Percentiles rank a stretch among this genome's conserved stretches.
These are phyloP conservation scores for Drosophila oshimai DNA, from an alignment of 1,140 invertebrate genomes.

Conservation along the genomic window DNA sequence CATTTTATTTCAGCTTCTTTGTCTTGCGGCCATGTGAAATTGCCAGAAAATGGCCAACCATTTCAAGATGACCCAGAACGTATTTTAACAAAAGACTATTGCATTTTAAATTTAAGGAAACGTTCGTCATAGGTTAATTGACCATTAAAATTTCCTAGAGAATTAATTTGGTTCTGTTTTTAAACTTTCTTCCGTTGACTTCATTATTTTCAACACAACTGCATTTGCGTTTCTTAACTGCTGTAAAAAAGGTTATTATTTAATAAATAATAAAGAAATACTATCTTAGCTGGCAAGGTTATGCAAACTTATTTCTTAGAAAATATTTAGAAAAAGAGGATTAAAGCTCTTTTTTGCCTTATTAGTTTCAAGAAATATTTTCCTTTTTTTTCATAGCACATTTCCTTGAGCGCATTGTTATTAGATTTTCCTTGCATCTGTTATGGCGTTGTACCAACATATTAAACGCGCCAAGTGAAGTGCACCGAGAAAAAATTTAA, in stretches of 20 bases:
- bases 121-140: too few relatives aligned
- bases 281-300: background rate
- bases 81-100: background rate
- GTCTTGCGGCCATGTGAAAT: conserved; percentile 42
- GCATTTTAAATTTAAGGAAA: background rate
- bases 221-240: too few relatives aligned
- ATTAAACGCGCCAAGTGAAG: background rate
- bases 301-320: background rate
- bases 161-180: too few relatives aligned
- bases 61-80: background rate
- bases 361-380: background rate
- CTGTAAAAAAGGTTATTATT: too few relatives aligned
- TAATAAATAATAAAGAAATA: too few relatives aligned
- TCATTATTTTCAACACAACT: too few relatives aligned
- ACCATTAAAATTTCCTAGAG: too few relatives aligned
- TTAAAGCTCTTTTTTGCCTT: too few relatives aligned
- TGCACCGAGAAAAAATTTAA: background rate
- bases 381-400: background rate
- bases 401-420: background rate
- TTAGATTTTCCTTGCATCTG: background rate
- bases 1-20: conserved; percentile 50
- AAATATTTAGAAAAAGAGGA: too few relatives aligned
- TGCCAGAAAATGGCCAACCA: conserved; percentile 33
- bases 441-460: background rate
- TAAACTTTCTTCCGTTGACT: too few relatives aligned